Evolutionary conservation across 1,140 invertebrate species (phyloP).

Genomic region (Drosophila nikananu): DNA sequence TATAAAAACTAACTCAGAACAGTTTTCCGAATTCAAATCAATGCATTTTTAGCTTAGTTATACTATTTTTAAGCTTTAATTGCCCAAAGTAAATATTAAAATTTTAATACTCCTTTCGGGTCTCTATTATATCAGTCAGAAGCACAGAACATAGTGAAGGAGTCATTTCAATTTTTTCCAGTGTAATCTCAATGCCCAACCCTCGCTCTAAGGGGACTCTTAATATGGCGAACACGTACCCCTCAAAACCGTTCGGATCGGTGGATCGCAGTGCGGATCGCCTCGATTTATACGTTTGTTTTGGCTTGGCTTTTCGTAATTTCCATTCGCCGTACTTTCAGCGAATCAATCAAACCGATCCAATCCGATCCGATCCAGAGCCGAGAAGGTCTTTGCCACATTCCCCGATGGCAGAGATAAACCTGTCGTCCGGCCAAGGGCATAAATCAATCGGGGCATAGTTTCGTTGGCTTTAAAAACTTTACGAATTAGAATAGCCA

Average conservation of each 20-base stretch:
- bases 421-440: slow-evolving; percentile 63
- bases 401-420: slow-evolving; percentile 70
- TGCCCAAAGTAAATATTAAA: no score
- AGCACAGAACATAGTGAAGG: no score
- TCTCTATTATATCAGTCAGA: no score
- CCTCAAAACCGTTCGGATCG: slow-evolving; percentile 59
- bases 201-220: slow-evolving; percentile 23
- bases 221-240: slow-evolving; percentile 61
- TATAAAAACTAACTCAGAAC: no score
- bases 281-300: slow-evolving; percentile 71
- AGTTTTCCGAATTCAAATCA: no score
- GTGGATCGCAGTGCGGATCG: slow-evolving; percentile 33
- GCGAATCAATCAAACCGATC: slow-evolving; percentile 66
- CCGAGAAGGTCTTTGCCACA: slow-evolving; percentile 68
- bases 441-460: slow-evolving; percentile 68
- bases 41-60: no score
- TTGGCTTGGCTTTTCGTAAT: slow-evolving; percentile 62
- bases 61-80: no score
- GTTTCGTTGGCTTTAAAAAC: slow-evolving; percentile 49
- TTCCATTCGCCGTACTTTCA: slow-evolving; percentile 74
- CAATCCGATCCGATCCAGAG: slow-evolving; percentile 28
- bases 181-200: slow-evolving; percentile 32
- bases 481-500: slow-evolving; percentile 55
- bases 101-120: no score
- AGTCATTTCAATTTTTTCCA: no score